Percentiles rank a stretch among this genome's conserved stretches.
Conservation (phyloP, 2,888 invertebrate species). For the Ophion ventricosus region DNA sequence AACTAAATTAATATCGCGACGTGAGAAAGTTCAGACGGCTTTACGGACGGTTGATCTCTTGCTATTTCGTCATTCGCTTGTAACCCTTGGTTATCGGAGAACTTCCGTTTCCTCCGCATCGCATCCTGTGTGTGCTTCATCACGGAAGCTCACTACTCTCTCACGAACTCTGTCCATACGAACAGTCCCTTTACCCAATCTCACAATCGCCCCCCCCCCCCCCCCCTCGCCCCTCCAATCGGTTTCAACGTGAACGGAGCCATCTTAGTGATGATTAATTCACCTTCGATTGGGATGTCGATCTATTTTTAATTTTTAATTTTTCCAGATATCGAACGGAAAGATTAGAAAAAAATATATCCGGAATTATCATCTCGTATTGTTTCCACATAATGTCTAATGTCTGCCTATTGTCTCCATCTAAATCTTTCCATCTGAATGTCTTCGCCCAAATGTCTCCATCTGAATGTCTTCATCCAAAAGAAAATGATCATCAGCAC, state of each 20-base stretch:
- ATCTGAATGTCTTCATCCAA: neutral
- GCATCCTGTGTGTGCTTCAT: neutral
- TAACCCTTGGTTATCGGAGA: neutral
- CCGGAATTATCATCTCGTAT: too few relatives aligned
- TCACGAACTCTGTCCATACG: neutral
- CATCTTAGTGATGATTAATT: neutral
- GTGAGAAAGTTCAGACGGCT: conserved; percentile 55
- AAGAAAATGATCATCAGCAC: neutral
- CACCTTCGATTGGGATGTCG: neutral
- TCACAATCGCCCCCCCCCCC: neutral
- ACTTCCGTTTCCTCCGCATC: neutral
- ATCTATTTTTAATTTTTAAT: neutral
- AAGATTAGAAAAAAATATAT: too few relatives aligned
- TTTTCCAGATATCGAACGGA: neutral
- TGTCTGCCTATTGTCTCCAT: too few relatives aligned
- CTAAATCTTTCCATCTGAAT: too few relatives aligned
- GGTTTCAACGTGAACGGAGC: neutral
- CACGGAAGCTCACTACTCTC: neutral
- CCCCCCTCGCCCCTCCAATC: too few relatives aligned
- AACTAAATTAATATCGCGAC: conserved; percentile 56
- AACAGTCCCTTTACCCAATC: neutral
- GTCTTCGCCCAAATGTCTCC: too few relatives aligned
- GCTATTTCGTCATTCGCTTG: conserved; percentile 10
- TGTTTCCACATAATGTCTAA: too few relatives aligned
- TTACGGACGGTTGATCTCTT: conserved; percentile 11